Percentiles rank a stretch among this genome's conserved stretches.
Evolutionary conservation across 1,140 invertebrate genomes (phyloP).

Genomic region (silkworm (Bombyx mori)): ASM3026992v2 NC_085129.1:5980501-5981000

Average conservation of each 20-base stretch:
- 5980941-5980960: constrained; percentile 47
- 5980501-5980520: constrained; percentile 56
- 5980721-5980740: constrained; percentile 18
- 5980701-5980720: constrained; percentile 22
- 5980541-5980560: constrained; percentile 41
- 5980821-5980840: constrained; percentile 35
- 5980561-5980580: constrained; percentile 45
- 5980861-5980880: constrained; percentile 27
- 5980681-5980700: constrained; percentile 29
- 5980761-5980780: constrained; percentile 17
- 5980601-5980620: constrained; percentile 21
- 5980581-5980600: constrained; percentile 29
- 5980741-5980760: constrained; percentile 28
- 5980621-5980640: constrained; percentile 32
- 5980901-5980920: constrained; percentile 30
- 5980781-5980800: constrained; percentile 13
- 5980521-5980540: constrained; percentile 31
- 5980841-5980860: constrained; percentile 33
- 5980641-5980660: constrained; percentile 43
- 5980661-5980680: constrained; percentile 26
- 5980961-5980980: constrained; percentile 26
- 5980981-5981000: too few species aligned
- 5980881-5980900: constrained; percentile 32
- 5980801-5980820: neutral
- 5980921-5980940: constrained; percentile 41